phyloP scores from a whole-genome alignment of 2,113 vertebrate genomes.

The Ammospiza nelsoni region DNA sequence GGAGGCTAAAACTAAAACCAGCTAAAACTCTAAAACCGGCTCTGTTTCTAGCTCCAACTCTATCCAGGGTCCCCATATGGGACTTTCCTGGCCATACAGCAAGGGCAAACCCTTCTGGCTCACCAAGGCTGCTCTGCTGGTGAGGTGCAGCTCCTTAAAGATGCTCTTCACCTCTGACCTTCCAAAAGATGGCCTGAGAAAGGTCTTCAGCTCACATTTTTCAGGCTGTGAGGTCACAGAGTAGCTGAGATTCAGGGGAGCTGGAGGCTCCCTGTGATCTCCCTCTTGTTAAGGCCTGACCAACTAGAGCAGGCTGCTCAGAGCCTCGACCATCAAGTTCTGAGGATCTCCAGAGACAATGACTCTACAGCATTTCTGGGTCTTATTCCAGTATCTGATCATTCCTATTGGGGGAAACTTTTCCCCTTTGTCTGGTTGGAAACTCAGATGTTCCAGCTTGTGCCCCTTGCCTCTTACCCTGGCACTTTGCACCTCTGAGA shows the following conservation, averaged over 20 bases:
- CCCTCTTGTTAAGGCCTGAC: not conserved
- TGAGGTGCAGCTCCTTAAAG: not conserved
- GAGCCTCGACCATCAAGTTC: not conserved
- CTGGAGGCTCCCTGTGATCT: not conserved
- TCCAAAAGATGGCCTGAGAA: not conserved
- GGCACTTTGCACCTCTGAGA: not conserved
- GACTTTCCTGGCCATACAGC: not conserved
- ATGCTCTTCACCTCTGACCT: not conserved
- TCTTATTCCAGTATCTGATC: not conserved
- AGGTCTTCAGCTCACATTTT: not conserved
- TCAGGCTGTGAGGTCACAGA: not conserved
- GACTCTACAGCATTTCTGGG: not conserved
- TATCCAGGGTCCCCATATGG: not conserved
- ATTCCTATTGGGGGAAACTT: not conserved
- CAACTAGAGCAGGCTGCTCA: not conserved
- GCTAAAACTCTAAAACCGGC: not conserved
- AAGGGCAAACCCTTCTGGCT: not conserved
- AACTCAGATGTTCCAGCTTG: not conserved
- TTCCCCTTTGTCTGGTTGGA: not conserved
- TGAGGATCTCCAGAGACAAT: not conserved
- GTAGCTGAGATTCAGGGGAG: not conserved
- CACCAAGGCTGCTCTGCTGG: not conserved
- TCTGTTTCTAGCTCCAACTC: not conserved
- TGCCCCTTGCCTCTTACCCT: not conserved
- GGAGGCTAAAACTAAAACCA: not conserved